Conservation (phyloP, 2,797 vertebrate species). For the Okamejei kenojei region DNA sequence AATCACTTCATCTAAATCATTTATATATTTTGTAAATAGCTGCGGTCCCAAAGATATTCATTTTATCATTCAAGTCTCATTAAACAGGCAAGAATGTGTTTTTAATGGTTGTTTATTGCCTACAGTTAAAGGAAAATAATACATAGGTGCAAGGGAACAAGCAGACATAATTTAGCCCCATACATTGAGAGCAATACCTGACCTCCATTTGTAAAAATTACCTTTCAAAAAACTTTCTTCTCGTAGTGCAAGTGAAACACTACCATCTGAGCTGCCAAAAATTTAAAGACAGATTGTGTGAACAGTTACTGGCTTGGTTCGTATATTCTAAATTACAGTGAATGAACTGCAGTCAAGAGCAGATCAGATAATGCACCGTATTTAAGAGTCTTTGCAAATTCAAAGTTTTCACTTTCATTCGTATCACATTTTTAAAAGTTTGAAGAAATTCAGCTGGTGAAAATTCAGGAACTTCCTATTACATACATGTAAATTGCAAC, state of each 20-base stretch:
- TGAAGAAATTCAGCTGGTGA: slow-evolving; percentile 54
- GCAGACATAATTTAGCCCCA: slow-evolving; percentile 50
- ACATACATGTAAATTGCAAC: background rate
- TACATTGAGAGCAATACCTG: slow-evolving; percentile 49
- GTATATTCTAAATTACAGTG: slow-evolving; percentile 46
- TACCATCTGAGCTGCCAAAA: slow-evolving; percentile 48
- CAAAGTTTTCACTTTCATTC: slow-evolving; percentile 43
- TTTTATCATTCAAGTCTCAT: background rate
- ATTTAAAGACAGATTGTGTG: slow-evolving; percentile 49
- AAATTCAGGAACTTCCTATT: background rate
- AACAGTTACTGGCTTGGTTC: slow-evolving; percentile 14
- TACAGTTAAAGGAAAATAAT: slow-evolving; percentile 46
- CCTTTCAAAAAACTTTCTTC: slow-evolving; percentile 49
- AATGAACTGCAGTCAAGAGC: slow-evolving; percentile 45
- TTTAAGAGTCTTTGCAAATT: slow-evolving; percentile 49
- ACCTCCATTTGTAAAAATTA: slow-evolving; percentile 51
- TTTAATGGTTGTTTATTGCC: slow-evolving; percentile 57
- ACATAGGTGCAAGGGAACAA: slow-evolving; percentile 47
- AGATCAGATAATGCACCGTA: slow-evolving; percentile 52
- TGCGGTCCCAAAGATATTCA: background rate
- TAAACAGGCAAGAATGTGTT: slow-evolving; percentile 47
- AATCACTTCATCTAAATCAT: no score
- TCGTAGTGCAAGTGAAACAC: slow-evolving; percentile 48
- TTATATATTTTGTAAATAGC: no score
- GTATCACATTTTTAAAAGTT: background rate